Conservation (phyloP, 2,113 vertebrate genomes). For the Sinocyclocheilus rhinocerous region DNA sequence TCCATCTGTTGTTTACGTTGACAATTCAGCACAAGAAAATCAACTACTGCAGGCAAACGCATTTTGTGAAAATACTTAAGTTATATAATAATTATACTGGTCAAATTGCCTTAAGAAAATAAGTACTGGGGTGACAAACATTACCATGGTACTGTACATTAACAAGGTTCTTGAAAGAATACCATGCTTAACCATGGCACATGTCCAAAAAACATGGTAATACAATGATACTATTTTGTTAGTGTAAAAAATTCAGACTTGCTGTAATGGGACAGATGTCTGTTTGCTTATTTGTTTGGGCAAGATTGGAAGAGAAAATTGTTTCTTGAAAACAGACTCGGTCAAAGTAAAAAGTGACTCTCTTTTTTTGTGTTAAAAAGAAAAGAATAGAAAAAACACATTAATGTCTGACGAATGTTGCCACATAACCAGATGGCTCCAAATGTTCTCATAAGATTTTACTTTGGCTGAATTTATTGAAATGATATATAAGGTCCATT, state of each 20-base stretch:
- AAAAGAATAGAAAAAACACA: not conserved
- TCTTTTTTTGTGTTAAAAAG: not conserved
- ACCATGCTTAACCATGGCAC: not conserved
- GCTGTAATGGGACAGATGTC: not conserved
- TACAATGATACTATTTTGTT: not conserved
- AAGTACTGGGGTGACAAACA: not conserved
- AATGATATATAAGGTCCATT: not conserved
- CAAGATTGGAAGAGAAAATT: not conserved
- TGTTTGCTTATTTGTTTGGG: not conserved
- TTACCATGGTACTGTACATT: not conserved
- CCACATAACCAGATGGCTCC: slow-evolving; percentile 37
- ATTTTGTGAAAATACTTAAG: slow-evolving; percentile 24
- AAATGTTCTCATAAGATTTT: slow-evolving; percentile 20
- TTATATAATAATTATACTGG: slow-evolving; percentile 5
- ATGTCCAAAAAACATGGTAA: not conserved
- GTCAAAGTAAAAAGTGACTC: not conserved
- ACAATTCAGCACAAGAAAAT: slow-evolving; percentile 27
- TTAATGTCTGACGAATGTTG: slow-evolving; percentile 18
- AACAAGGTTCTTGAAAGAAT: not conserved
- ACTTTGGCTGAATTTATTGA: slow-evolving; percentile 31
- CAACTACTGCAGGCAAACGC: slow-evolving; percentile 39
- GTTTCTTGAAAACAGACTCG: not conserved
- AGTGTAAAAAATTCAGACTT: not conserved
- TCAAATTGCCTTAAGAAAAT: not conserved
- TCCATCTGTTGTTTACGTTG: slow-evolving; percentile 53